Evolutionary conservation across 92 coral and sea anemone genomes (phyloP).

Genomic region (Pocillopora grandis): DNA sequence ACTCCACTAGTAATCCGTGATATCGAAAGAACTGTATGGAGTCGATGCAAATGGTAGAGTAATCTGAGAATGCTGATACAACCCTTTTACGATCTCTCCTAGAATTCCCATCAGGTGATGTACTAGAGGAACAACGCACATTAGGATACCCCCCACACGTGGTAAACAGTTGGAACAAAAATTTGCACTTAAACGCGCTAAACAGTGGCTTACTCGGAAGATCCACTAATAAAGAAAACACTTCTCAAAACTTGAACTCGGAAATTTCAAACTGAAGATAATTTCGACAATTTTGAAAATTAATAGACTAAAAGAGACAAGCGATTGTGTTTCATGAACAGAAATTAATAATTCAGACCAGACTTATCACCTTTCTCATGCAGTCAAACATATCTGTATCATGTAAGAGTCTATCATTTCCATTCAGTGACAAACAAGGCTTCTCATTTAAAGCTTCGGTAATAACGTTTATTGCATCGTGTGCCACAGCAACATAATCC

Average conservation of each 20-base stretch:
- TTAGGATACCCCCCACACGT: neutral
- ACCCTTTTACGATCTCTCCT: no score
- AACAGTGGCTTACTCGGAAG: no score
- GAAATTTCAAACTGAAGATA: no score
- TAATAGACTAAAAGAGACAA: no score
- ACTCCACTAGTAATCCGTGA: neutral
- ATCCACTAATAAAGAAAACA: no score
- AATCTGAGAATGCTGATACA: constrained; percentile 39
- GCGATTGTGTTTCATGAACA: no score
- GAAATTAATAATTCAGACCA: neutral
- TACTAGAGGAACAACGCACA: no score
- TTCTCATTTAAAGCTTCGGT: constrained; percentile 1
- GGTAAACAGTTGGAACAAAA: no score
- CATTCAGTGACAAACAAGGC: constrained; percentile 10
- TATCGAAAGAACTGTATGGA: constrained; percentile 38
- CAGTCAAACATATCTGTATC: neutral
- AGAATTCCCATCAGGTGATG: no score
- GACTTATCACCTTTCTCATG: constrained; percentile 8
- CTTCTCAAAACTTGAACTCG: no score
- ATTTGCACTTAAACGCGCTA: no score
- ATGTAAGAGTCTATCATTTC: neutral
- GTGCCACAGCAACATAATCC: constrained; percentile 27
- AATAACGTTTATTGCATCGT: constrained; percentile 42
- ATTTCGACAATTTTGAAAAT: no score
- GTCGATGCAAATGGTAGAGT: constrained; percentile 46